Conservation (phyloP, 2,113 vertebrate genomes). For the Onychorhynchus coronatus region DNA sequence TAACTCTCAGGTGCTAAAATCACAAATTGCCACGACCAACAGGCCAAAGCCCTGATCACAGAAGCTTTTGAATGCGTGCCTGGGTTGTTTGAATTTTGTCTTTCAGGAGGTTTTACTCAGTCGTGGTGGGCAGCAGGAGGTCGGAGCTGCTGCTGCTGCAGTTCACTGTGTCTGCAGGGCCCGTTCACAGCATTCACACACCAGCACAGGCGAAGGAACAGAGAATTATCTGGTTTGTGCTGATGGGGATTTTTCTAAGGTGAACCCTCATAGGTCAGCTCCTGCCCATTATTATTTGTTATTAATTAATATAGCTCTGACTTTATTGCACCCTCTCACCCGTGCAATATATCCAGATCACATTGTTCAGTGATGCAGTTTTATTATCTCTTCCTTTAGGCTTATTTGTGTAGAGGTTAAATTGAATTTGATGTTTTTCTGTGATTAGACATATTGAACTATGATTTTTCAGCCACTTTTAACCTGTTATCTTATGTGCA, state of each 20-base stretch:
- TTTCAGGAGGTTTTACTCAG: background rate
- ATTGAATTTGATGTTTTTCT: background rate
- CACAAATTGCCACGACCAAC: background rate
- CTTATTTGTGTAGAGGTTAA: background rate
- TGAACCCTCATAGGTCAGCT: background rate
- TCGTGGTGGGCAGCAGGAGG: background rate
- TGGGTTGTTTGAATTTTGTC: background rate
- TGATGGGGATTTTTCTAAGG: background rate
- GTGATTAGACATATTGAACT: background rate
- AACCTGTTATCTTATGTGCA: background rate
- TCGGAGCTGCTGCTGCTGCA: background rate
- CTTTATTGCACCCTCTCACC: background rate
- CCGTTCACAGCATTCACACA: accelerated
- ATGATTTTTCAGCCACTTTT: background rate
- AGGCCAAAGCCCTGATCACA: background rate
- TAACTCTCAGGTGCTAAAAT: background rate
- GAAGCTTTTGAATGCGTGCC: background rate
- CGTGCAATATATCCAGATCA: background rate
- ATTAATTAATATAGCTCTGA: background rate
- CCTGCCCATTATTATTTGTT: background rate
- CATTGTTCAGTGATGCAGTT: background rate
- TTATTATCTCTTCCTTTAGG: background rate
- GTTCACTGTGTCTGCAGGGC: accelerated
- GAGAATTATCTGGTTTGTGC: accelerated
- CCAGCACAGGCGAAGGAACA: accelerated